Evolutionary conservation across 2,797 vertebrate species (phyloP).

Genomic region (Delichon dasypus): DNA sequence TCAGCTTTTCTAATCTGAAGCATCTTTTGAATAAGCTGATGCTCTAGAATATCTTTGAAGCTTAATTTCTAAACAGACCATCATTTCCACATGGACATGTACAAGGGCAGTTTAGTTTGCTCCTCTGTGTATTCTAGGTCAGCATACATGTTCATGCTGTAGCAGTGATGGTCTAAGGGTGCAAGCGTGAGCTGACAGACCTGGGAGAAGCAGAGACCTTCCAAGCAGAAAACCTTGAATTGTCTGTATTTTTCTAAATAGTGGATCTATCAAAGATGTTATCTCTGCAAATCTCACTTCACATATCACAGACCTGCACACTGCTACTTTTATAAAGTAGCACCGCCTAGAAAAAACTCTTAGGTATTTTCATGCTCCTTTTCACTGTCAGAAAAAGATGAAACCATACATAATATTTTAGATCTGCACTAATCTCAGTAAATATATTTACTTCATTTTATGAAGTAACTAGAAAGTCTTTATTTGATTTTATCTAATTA

Average conservation of each 20-base stretch:
- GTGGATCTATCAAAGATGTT: neutral
- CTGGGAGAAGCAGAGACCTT: neutral
- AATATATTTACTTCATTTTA: constrained; percentile 51
- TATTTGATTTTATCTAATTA: constrained; percentile 75
- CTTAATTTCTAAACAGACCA: neutral
- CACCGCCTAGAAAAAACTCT: neutral
- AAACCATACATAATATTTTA: constrained; percentile 40
- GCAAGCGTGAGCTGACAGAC: neutral
- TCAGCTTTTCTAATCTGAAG: neutral
- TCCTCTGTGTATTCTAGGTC: neutral
- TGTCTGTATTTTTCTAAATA: neutral
- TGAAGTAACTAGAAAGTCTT: constrained; percentile 66
- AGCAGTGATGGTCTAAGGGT: neutral
- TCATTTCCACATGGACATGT: neutral
- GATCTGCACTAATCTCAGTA: neutral
- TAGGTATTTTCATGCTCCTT: neutral
- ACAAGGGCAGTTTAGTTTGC: neutral
- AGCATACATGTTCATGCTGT: neutral
- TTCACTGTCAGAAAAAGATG: neutral
- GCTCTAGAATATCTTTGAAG: neutral
- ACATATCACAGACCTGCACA: neutral
- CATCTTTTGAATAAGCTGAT: neutral
- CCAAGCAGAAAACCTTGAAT: neutral
- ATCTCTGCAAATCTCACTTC: neutral
- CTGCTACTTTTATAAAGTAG: neutral